phyloP scores from a whole-genome alignment of 2,888 invertebrate genomes.

The Cryptocheilus praepositus region DNA sequence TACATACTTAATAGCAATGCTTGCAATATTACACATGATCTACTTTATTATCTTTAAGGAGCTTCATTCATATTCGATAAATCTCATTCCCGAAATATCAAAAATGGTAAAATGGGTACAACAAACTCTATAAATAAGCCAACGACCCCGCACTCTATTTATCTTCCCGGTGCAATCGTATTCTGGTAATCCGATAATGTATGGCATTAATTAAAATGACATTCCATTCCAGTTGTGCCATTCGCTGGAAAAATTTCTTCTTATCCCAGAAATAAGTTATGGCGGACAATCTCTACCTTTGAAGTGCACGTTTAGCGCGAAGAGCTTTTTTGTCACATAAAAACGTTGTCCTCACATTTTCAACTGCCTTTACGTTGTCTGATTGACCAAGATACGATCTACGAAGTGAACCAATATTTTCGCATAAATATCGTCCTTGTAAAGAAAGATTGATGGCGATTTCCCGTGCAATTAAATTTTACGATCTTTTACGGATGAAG shows the following conservation, averaged over 20 bases:
- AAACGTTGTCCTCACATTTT: neutral
- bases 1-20: too few relatives aligned
- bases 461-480: too few relatives aligned
- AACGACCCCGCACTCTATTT: slow-evolving; percentile 6
- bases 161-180: slow-evolving; percentile 26
- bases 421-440: slow-evolving; percentile 1
- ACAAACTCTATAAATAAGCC: slow-evolving; percentile 34
- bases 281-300: slow-evolving; percentile 24
- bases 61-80: slow-evolving; percentile 17
- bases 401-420: slow-evolving; percentile 6
- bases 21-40: too few relatives aligned
- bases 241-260: slow-evolving; percentile 25
- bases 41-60: neutral
- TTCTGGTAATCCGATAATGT: slow-evolving; percentile 47
- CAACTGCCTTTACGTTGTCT: neutral
- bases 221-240: slow-evolving; percentile 30
- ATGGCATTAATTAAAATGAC: slow-evolving; percentile 50
- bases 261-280: slow-evolving; percentile 32
- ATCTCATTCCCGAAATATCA: slow-evolving; percentile 33
- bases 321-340: too few relatives aligned
- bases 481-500: too few relatives aligned
- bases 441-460: too few relatives aligned
- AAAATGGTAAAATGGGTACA: slow-evolving; percentile 24
- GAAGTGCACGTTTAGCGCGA: slow-evolving; percentile 17
- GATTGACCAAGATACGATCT: slow-evolving; percentile 29